These are phyloP conservation scores for Ectropis grisescens DNA, from an alignment of 1,140 invertebrate species.

Conservation along the genomic window DNA sequence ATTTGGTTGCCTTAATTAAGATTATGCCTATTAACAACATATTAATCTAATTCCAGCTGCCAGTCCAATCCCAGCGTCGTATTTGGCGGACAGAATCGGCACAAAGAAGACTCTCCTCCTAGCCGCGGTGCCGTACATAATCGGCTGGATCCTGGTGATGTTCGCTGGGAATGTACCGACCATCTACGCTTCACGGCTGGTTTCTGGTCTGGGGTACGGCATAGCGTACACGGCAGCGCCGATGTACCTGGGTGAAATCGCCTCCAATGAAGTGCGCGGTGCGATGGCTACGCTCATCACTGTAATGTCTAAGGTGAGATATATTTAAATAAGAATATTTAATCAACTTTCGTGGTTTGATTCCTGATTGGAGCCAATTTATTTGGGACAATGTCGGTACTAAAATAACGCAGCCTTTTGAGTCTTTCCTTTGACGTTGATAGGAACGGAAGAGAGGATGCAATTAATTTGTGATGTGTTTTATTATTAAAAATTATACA, in stretches of 20 bases:
- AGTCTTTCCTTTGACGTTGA: too few relatives aligned
- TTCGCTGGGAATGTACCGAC: constrained; percentile 59
- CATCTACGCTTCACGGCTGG: constrained; percentile 68
- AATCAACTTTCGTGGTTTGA: too few relatives aligned
- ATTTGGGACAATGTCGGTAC: too few relatives aligned
- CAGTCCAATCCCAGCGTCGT: constrained; percentile 59
- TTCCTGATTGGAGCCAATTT: too few relatives aligned
- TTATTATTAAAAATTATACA: too few relatives aligned
- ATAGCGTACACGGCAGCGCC: constrained; percentile 75
- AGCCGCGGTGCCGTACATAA: constrained; percentile 72
- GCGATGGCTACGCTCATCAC: constrained; percentile 79
- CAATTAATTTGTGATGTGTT: too few relatives aligned
- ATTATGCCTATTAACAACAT: too few relatives aligned
- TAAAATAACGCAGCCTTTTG: too few relatives aligned
- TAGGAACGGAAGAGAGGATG: too few relatives aligned
- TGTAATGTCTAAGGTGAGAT: constrained; percentile 68
- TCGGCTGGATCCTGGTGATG: constrained; percentile 78
- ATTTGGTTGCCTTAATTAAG: too few relatives aligned
- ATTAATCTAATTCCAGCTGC: constrained; percentile 56
- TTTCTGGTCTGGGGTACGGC: constrained; percentile 77
- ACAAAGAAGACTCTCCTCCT: constrained; percentile 77
- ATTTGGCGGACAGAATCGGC: constrained; percentile 72
- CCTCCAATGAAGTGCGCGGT: constrained; percentile 77
- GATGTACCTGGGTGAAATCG: constrained; percentile 77
- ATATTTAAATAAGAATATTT: too few relatives aligned